Evolutionary conservation across 2,888 invertebrate species (phyloP), one percentile per base, ranked within the genome.

Genomic region (Diarsia rubi): DNA sequence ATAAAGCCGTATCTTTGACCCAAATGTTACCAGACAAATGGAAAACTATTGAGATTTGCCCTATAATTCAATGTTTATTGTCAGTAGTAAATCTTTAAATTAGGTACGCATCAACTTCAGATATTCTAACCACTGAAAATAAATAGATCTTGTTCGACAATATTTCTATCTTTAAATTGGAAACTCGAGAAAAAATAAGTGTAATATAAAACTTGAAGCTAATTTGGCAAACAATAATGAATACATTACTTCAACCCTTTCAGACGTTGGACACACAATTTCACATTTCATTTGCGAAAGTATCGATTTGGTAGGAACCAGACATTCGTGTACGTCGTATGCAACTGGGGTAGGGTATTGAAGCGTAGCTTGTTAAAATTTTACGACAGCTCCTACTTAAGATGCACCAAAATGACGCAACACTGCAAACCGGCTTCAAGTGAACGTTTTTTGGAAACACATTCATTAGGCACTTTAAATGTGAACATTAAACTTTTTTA

Each of bases 1-100:
- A 71, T 85, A 74, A 79, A 79, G 65, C 63, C 70, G 78, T 79
- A 86, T 82, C 72, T 85, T 78, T 86, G 85, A 88, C 86, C 87
- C 75, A 71, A 76, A 85, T 85, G 73, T 57, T 68, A 44, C n/a
- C 72, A 74, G 64, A 78, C 83, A 71, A 79, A 86, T 77, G 76
- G 65, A 81, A 78, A 72, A 52, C 69, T 69, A 71, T 85, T 84
- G 73, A 71, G 68, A 64, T 49, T 74, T 75, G 81, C 74, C 74
- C 83, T 83, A 69, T 79, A n/a, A 78, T 83, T 69, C 45, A 63
- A 49, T 60, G 69, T 79, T 67, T 79, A 73, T 67, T 69, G 37
- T 63, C n/a, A 59, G 57, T 47, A 69, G n/a, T 77, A 63, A 75
- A 78, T 81, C 59, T 44, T 44, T 21, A 59, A 67, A 69, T 66